Evolutionary conservation across 64 coral and sea anemone genomes (phyloP).

Genomic region (Astreopora myriophthalma): DNA sequence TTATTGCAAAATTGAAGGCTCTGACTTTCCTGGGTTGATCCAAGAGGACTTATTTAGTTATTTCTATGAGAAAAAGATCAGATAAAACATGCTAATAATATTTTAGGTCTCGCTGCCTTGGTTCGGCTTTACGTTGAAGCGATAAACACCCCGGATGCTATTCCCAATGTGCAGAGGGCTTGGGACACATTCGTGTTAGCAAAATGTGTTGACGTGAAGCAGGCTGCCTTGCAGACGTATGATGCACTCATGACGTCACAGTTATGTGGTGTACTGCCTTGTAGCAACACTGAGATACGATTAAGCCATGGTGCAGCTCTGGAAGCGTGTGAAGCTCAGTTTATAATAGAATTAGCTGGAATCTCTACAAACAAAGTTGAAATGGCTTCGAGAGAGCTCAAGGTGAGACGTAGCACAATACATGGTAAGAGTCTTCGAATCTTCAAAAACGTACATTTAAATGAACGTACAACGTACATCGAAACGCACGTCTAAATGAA

Average conservation of each 20-base stretch:
- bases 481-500: too few relatives aligned
- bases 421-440: too few relatives aligned
- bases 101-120: constrained; percentile 61
- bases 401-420: background rate
- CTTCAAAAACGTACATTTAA: too few relatives aligned
- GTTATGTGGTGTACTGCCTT: constrained; percentile 36
- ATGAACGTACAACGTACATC: too few relatives aligned
- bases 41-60: too few relatives aligned
- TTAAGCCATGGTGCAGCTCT: constrained; percentile 20
- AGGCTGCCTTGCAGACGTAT: constrained; percentile 45
- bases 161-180: constrained; percentile 74
- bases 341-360: constrained; percentile 34
- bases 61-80: too few relatives aligned
- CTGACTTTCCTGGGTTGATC: too few relatives aligned
- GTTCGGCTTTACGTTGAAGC: constrained; percentile 68
- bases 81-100: too few relatives aligned
- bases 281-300: constrained; percentile 47
- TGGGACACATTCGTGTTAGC: constrained; percentile 65
- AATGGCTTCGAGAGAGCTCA: constrained; percentile 55
- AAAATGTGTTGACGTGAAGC: constrained; percentile 58
- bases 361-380: constrained; percentile 66
- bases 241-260: constrained; percentile 40
- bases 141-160: constrained; percentile 72
- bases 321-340: constrained; percentile 23
- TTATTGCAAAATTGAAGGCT: too few relatives aligned